A percentile compares a stretch with the other conserved stretches of the same genome.
Conservation (phyloP, 2,797 vertebrate genomes). For the Malacoctenus gilli region DNA sequence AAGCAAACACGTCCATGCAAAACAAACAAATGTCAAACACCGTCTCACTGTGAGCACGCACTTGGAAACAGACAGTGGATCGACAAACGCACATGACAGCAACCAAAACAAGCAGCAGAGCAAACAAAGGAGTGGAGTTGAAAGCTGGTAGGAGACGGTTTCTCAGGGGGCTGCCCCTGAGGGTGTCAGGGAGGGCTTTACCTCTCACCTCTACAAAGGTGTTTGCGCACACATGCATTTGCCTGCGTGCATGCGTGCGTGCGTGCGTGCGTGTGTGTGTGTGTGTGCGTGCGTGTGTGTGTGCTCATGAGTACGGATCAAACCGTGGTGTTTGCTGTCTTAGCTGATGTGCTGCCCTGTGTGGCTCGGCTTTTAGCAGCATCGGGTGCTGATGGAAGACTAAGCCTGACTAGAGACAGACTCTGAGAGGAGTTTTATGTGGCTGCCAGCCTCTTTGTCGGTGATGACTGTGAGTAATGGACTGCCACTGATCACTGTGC, state of each 20-base stretch:
- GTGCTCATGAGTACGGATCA: slow-evolving; percentile 53
- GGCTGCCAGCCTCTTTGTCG: too few species aligned
- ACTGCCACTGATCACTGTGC: too few species aligned
- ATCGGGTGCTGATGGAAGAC: too few species aligned
- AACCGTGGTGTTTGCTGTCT: slow-evolving; percentile 66
- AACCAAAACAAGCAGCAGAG: slow-evolving; percentile 66
- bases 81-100: slow-evolving; percentile 57
- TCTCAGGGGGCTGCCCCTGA: slow-evolving; percentile 31
- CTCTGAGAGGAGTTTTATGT: too few species aligned
- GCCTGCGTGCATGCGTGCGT: slow-evolving; percentile 52
- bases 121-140: slow-evolving; percentile 79
- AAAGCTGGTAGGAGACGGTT: slow-evolving; percentile 23
- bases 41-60: slow-evolving; percentile 53
- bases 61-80: slow-evolving; percentile 44
- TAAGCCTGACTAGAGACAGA: too few species aligned
- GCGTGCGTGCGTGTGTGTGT: slow-evolving; percentile 64
- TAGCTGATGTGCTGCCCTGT: slow-evolving; percentile 64
- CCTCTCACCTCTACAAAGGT: slow-evolving; percentile 65
- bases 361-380: slow-evolving; percentile 66
- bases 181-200: slow-evolving; percentile 50
- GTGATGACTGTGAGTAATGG: too few species aligned
- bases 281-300: slow-evolving; percentile 58
- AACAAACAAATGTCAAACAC: slow-evolving; percentile 67
- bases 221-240: slow-evolving; percentile 61
- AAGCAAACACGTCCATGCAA: background rate